These are phyloP conservation scores for Peromyscus polionotus DNA, from an alignment of 2,113 vertebrate genomes.

Conservation along the genomic window DNA sequence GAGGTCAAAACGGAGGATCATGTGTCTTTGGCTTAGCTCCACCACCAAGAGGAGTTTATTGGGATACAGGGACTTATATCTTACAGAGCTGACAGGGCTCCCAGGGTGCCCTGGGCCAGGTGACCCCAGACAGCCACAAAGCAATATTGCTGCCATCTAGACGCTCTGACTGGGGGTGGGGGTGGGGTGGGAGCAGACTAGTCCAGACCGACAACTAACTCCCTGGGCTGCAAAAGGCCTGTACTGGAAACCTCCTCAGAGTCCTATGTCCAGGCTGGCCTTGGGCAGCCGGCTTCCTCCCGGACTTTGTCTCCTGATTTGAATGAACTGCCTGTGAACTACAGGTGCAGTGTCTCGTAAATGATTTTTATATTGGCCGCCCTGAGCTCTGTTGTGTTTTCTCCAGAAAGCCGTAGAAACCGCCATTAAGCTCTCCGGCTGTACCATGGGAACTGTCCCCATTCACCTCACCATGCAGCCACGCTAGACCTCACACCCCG, in stretches of 20 bases:
- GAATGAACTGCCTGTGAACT: background rate
- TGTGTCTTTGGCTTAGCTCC: background rate
- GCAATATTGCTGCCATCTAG: background rate
- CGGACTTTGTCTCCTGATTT: background rate
- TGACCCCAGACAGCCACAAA: slow-evolving; percentile 54
- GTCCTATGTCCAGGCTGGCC: background rate
- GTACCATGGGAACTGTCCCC: background rate
- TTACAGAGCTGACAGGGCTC: slow-evolving; percentile 22
- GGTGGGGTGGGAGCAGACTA: background rate
- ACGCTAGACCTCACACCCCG: background rate
- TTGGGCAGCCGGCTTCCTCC: background rate
- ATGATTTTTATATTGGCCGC: background rate
- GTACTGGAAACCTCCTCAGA: background rate
- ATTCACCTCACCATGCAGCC: accelerated
- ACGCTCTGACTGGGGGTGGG: background rate
- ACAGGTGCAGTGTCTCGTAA: slow-evolving; percentile 29
- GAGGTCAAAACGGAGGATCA: background rate
- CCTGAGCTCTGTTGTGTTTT: slow-evolving; percentile 51
- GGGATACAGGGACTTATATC: background rate
- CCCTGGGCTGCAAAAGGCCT: background rate
- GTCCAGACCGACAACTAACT: background rate
- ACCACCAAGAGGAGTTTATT: background rate
- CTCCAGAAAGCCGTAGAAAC: background rate
- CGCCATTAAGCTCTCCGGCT: background rate
- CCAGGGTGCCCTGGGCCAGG: background rate